Percentiles rank a stretch among this genome's conserved stretches.
phyloP scores from a whole-genome alignment of 2,113 vertebrate species.

The Promerops cafer region DNA sequence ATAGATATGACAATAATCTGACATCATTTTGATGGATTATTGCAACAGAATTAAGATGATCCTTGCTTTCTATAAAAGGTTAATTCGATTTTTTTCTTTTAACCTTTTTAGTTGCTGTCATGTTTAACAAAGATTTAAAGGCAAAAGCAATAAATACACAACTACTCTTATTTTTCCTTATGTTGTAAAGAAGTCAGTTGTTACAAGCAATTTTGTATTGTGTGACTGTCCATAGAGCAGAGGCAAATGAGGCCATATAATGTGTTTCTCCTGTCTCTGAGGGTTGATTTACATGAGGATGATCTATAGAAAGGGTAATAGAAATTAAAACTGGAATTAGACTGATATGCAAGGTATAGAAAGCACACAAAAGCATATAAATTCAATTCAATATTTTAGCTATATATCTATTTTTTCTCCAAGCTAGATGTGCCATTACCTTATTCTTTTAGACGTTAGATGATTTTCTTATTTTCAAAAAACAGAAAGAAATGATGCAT shows the following conservation, averaged over 20 bases:
- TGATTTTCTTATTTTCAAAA: not conserved
- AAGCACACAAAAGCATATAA: not conserved
- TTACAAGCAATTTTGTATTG: not conserved
- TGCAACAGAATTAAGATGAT: slow-evolving; percentile 53
- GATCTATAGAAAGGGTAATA: not conserved
- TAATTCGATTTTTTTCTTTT: slow-evolving; percentile 66
- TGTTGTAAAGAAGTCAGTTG: not conserved
- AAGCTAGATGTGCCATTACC: not conserved
- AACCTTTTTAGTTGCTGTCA: slow-evolving; percentile 60
- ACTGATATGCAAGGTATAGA: not conserved
- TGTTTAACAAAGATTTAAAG: slow-evolving; percentile 57
- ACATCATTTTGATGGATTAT: slow-evolving; percentile 67
- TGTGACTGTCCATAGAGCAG: not conserved
- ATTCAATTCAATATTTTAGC: not conserved
- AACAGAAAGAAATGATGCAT: not conserved
- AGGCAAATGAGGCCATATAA: not conserved
- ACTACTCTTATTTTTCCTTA: not conserved
- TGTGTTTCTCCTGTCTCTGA: not conserved
- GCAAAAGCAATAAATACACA: slow-evolving; percentile 23
- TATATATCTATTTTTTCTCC: not conserved
- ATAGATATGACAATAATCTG: slow-evolving; percentile 28
- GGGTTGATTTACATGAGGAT: not conserved
- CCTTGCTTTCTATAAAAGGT: slow-evolving; percentile 66
- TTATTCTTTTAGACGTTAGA: not conserved
- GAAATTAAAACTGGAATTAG: not conserved